These are phyloP conservation scores for Hirudinaria manillensis DNA, from an alignment of 2,888 invertebrate genomes.

Conservation along the genomic window DNA sequence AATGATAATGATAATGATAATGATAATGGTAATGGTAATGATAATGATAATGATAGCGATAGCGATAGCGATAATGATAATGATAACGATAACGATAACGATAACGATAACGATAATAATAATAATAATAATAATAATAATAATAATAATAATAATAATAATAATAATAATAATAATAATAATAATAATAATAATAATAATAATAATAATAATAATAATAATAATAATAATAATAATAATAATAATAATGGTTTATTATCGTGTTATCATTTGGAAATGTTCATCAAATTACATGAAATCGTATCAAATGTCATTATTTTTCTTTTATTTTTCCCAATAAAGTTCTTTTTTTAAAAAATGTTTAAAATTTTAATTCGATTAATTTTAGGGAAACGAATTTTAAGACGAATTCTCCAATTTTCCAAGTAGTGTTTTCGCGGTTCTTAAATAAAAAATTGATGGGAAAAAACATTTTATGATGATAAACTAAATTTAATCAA, in stretches of 20 bases:
- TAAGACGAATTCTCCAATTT: too few relatives aligned
- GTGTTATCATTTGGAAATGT: too few relatives aligned
- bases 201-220: constrained; percentile 19
- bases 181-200: background rate
- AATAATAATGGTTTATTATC: constrained; percentile 4
- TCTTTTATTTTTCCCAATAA: too few relatives aligned
- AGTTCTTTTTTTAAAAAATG: too few relatives aligned
- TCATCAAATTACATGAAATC: too few relatives aligned
- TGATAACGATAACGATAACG: background rate
- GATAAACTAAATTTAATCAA: too few relatives aligned
- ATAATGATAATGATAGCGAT: background rate
- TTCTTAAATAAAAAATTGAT: too few relatives aligned
- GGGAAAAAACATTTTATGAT: too few relatives aligned
- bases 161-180: background rate
- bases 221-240: constrained; percentile 10
- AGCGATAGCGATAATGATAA: background rate
- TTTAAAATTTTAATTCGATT: too few relatives aligned
- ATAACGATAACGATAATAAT: background rate
- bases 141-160: background rate
- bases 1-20: background rate
- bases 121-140: constrained; percentile 1
- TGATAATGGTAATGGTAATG: constrained; percentile 2
- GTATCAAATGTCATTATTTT: too few relatives aligned
- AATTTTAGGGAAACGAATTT: too few relatives aligned
- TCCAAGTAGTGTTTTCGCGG: too few relatives aligned